Evolutionary conservation across 2,888 invertebrate genomes (phyloP).

Genomic region (Dasysyrphus albostriatus): DNA sequence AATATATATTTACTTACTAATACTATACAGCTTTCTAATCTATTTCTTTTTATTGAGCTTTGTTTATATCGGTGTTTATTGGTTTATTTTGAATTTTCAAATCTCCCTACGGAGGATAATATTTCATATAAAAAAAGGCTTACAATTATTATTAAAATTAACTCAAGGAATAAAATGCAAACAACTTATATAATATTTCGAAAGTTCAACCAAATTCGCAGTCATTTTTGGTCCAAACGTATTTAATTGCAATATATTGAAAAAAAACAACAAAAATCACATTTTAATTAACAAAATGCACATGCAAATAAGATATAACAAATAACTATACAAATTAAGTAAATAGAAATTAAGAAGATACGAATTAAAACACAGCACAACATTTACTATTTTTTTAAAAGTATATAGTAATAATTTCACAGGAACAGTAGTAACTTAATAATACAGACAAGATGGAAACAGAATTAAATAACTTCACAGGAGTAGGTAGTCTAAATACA

Average conservation of each 20-base stretch:
- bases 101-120: background rate
- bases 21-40: slow-evolving; percentile 44
- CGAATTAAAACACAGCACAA: too few relatives aligned
- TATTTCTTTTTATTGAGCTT: slow-evolving; percentile 46
- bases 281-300: slow-evolving; percentile 43
- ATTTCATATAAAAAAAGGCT: slow-evolving; percentile 2
- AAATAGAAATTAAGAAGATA: background rate
- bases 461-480: too few relatives aligned
- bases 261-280: slow-evolving; percentile 27
- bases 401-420: too few relatives aligned
- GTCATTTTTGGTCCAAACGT: slow-evolving; percentile 76
- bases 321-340: background rate
- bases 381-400: too few relatives aligned
- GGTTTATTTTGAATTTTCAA: slow-evolving; percentile 23
- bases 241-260: slow-evolving; percentile 45
- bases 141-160: slow-evolving; percentile 5
- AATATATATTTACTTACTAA: slow-evolving; percentile 50
- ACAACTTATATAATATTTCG: slow-evolving; percentile 9
- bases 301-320: slow-evolving; percentile 33
- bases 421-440: too few relatives aligned
- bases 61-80: slow-evolving; percentile 68
- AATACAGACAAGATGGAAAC: too few relatives aligned
- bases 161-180: slow-evolving; percentile 40
- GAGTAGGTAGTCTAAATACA: too few relatives aligned
- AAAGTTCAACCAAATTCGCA: slow-evolving; percentile 47